These are phyloP conservation scores for Melanotaenia parkinsoni DNA, from an alignment of 2,797 vertebrate species.

Conservation along the genomic window DNA sequence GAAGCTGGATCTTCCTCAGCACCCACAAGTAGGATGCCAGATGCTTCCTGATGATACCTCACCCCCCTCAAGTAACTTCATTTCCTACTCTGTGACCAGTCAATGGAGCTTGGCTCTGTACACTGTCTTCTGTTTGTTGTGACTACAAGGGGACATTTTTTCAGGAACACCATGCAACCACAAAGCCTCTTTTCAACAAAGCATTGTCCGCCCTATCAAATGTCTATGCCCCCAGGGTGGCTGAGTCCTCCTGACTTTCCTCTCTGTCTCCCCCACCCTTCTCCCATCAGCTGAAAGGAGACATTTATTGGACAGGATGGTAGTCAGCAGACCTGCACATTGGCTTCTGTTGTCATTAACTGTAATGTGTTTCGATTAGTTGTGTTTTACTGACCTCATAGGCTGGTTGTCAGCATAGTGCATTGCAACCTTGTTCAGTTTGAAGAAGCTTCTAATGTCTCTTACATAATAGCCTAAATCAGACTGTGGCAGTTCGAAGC, in stretches of 20 bases:
- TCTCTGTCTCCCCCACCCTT: constrained; percentile 14
- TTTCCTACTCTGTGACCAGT: constrained; percentile 46
- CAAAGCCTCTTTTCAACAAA: constrained; percentile 53
- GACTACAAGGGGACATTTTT: constrained; percentile 59
- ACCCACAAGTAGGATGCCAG: constrained; percentile 65
- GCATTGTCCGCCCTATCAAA: constrained; percentile 40
- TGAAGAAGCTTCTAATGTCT: constrained; percentile 26
- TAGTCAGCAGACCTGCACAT: constrained; percentile 75
- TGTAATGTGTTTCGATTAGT: constrained; percentile 77
- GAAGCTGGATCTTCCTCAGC: constrained; percentile 43
- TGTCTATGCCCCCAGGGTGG: constrained; percentile 40
- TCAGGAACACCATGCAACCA: constrained; percentile 50
- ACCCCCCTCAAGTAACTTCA: constrained; percentile 26
- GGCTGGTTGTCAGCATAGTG: constrained; percentile 53
- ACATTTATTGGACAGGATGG: constrained; percentile 72
- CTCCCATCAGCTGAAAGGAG: constrained; percentile 69
- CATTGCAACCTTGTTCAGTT: constrained; percentile 39
- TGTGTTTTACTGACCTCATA: constrained; percentile 61
- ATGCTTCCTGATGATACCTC: constrained; percentile 72
- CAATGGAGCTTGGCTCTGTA: constrained; percentile 24
- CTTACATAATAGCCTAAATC: constrained; percentile 26
- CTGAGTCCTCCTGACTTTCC: constrained; percentile 59
- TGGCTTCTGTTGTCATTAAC: constrained; percentile 73
- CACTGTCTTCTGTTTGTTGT: constrained; percentile 67
- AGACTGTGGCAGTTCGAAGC: constrained; percentile 8